Conservation (phyloP, 2,888 invertebrate genomes). For the Ophioninae sp. region DNA sequence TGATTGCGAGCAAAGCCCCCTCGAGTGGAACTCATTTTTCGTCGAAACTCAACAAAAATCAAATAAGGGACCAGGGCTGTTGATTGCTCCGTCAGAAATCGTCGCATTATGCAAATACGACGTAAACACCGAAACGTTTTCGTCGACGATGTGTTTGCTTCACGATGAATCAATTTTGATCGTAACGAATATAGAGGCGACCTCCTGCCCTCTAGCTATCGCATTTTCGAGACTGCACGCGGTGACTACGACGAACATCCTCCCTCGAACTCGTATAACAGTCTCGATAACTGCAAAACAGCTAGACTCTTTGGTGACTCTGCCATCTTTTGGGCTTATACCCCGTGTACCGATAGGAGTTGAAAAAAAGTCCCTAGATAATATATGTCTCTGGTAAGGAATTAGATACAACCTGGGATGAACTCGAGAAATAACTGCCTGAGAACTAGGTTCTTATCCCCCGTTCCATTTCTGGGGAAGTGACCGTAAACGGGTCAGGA, state of each 20-base stretch:
- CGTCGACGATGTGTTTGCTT: background rate
- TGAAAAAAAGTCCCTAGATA: too few relatives aligned
- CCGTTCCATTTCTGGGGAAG: too few relatives aligned
- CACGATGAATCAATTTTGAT: background rate
- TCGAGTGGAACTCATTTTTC: constrained; percentile 29
- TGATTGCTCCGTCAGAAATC: constrained; percentile 2
- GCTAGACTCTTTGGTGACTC: background rate
- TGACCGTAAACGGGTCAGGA: too few relatives aligned
- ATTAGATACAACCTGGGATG: too few relatives aligned
- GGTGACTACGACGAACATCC: background rate
- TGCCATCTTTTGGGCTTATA: too few relatives aligned
- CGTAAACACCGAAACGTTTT: background rate
- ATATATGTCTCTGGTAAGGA: too few relatives aligned
- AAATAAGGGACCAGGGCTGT: constrained; percentile 2
- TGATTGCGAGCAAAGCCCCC: constrained; percentile 35
- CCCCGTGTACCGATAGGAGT: too few relatives aligned
- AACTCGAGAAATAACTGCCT: too few relatives aligned
- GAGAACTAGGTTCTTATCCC: too few relatives aligned
- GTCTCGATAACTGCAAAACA: background rate
- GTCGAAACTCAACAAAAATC: constrained; percentile 9
- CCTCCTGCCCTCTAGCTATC: background rate
- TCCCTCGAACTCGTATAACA: background rate
- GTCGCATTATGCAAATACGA: constrained; percentile 6
- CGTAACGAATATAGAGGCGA: background rate
- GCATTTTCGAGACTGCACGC: background rate